Conservation (phyloP, 2,113 vertebrate genomes). For the Cygnus atratus region DNA sequence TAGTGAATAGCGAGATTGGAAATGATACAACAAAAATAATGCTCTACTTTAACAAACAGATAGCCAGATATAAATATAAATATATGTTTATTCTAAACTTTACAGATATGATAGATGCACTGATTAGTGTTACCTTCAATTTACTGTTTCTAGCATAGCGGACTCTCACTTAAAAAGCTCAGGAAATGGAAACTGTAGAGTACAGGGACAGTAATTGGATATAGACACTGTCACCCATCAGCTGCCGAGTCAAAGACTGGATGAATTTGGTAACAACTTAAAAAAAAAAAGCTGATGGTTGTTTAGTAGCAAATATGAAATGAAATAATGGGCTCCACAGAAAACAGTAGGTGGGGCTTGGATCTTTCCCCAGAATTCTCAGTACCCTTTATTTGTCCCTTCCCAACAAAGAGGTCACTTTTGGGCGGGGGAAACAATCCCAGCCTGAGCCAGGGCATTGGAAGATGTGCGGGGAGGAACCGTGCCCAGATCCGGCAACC, state of each 20-base stretch:
- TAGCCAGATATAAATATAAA: background rate
- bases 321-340: background rate
- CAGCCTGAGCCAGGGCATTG: background rate
- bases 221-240: background rate
- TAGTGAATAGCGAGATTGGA: conserved; percentile 71
- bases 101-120: background rate
- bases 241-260: background rate
- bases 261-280: background rate
- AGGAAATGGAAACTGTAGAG: background rate
- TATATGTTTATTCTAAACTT: conserved; percentile 21
- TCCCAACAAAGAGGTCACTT: background rate
- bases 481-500: background rate
- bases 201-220: background rate
- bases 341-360: background rate
- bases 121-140: conserved; percentile 29
- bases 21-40: conserved; percentile 63
- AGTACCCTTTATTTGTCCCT: background rate
- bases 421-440: background rate
- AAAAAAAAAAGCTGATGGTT: background rate
- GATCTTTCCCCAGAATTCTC: background rate
- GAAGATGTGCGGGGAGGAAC: background rate
- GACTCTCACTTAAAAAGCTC: background rate
- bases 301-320: background rate
- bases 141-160: background rate
- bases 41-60: conserved; percentile 24